Evolutionary conservation across 2,888 invertebrate species (phyloP).

Genomic region (Callyntrura guangdongensis): DNA sequence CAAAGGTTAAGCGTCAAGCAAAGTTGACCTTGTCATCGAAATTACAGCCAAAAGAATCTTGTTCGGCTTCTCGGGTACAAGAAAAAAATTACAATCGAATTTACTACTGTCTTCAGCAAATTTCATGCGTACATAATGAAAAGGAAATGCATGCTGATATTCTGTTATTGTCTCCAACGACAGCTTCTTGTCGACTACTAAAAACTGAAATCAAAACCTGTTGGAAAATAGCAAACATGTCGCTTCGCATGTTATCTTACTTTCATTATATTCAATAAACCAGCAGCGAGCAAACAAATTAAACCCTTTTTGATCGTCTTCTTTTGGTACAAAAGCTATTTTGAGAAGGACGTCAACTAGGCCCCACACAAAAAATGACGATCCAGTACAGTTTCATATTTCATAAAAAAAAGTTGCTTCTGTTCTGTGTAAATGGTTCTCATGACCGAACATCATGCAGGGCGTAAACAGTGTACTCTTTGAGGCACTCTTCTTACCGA

Average conservation of each 20-base stretch:
- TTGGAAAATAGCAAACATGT: neutral
- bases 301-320: constrained; percentile 37
- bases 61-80: neutral
- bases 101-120: neutral
- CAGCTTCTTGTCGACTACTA: neutral
- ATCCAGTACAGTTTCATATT: constrained; percentile 13
- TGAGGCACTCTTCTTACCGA: neutral
- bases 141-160: neutral
- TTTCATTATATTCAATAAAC: neutral
- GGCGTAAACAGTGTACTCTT: neutral
- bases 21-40: constrained; percentile 23
- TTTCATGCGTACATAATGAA: neutral
- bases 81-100: neutral
- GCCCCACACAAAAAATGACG: constrained; percentile 38
- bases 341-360: constrained; percentile 27
- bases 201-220: neutral
- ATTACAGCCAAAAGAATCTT: neutral
- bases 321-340: neutral
- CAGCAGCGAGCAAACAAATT: constrained; percentile 37
- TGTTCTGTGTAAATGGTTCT: constrained; percentile 19
- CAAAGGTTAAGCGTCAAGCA: neutral
- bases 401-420: constrained; percentile 26
- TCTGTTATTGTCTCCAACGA: neutral
- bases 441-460: neutral
- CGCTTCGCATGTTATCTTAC: neutral